Percentiles rank a stretch among this genome's conserved stretches.
These are phyloP conservation scores for Xenopus petersii DNA, from an alignment of 2,797 vertebrate genomes.

Conservation along the genomic window DNA sequence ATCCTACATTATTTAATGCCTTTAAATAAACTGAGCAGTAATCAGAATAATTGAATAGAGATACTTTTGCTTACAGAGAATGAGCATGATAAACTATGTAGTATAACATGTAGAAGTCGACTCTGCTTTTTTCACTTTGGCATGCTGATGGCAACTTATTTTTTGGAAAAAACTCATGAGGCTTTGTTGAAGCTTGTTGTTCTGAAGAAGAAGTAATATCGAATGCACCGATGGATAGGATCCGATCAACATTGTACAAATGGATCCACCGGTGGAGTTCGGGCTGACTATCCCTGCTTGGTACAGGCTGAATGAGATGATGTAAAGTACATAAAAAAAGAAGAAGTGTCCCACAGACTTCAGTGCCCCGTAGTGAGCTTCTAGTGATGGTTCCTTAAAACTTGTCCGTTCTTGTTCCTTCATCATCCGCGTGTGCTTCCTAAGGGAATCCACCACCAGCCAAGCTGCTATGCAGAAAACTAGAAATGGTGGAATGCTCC, in stretches of 20 bases:
- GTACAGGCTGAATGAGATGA: slow-evolving; percentile 10
- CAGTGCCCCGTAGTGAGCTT: slow-evolving; percentile 28
- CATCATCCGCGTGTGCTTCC: slow-evolving; percentile 17
- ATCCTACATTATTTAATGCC: too few species aligned
- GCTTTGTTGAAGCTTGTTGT: slow-evolving; percentile 13
- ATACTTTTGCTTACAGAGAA: too few species aligned
- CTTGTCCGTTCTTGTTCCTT: slow-evolving; percentile 29
- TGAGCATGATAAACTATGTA: too few species aligned
- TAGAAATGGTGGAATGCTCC: slow-evolving; percentile 7
- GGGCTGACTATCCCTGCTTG: not conserved
- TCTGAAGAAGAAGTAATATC: slow-evolving; percentile 18
- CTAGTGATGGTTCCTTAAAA: slow-evolving; percentile 30
- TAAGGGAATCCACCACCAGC: slow-evolving; percentile 17
- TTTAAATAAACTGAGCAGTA: too few species aligned
- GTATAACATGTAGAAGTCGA: too few species aligned
- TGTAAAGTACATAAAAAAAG: slow-evolving; percentile 18
- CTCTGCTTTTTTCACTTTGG: too few species aligned
- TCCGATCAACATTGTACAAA: slow-evolving; percentile 8
- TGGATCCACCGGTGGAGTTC: accelerated
- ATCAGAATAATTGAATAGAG: too few species aligned
- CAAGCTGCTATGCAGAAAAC: slow-evolving; percentile 23
- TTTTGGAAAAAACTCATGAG: slow-evolving; percentile 8
- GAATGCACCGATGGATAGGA: slow-evolving; percentile 37
- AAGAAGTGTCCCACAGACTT: slow-evolving; percentile 22
- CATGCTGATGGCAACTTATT: not conserved